Percentiles rank a stretch among this genome's conserved stretches.
phyloP scores from a whole-genome alignment of 2,888 invertebrate species.

The Entomobrya proxima region DNA sequence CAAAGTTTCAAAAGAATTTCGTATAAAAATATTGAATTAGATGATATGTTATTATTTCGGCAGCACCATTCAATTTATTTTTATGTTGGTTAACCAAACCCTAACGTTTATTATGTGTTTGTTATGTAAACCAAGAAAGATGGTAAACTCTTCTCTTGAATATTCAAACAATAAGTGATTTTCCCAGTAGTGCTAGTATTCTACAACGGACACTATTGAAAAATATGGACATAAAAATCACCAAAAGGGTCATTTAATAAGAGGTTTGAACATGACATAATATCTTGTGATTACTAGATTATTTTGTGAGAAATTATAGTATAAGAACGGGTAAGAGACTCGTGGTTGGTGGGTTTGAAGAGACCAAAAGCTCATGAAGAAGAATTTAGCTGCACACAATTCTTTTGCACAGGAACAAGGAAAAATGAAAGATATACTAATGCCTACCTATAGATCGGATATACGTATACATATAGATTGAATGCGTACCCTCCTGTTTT shows the following conservation, averaged over 20 bases:
- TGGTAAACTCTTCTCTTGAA: neutral
- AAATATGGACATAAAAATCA: neutral
- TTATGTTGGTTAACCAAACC: too few relatives aligned
- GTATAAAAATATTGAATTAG: neutral
- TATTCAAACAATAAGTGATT: neutral
- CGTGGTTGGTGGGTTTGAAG: neutral
- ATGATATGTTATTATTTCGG: too few relatives aligned
- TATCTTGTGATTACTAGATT: conserved; percentile 21
- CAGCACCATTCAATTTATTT: neutral
- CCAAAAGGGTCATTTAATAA: neutral
- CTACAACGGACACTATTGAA: too few relatives aligned
- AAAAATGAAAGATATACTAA: neutral
- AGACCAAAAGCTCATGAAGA: conserved; percentile 15
- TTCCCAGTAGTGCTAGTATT: too few relatives aligned
- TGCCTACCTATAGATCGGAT: too few relatives aligned
- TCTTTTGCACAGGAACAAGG: neutral
- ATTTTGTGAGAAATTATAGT: conserved; percentile 40
- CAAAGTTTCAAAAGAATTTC: neutral
- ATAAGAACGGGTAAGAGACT: neutral
- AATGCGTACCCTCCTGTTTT: too few relatives aligned
- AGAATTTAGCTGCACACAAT: conserved; percentile 38
- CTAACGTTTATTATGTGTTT: too few relatives aligned
- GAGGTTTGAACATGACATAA: conserved; percentile 29
- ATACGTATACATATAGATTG: too few relatives aligned
- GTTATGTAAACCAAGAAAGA: neutral